These are phyloP conservation scores for Passer domesticus DNA, from an alignment of 2,113 vertebrate genomes.

Conservation along the genomic window DNA sequence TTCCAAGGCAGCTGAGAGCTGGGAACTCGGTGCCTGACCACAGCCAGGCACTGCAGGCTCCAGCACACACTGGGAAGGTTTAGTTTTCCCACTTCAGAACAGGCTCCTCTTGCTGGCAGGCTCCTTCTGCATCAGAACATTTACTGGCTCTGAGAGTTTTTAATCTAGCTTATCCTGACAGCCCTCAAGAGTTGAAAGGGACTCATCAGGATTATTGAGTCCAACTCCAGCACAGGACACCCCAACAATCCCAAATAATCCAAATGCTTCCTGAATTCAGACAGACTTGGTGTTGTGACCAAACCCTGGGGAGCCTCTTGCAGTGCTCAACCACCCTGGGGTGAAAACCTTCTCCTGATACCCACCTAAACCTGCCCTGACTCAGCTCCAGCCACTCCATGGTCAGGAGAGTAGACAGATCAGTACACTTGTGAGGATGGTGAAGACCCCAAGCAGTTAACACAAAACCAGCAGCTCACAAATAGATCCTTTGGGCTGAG, in stretches of 20 bases:
- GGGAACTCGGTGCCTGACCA: background rate
- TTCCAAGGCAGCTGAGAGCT: conserved; percentile 2
- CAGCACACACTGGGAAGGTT: background rate
- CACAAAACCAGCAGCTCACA: background rate
- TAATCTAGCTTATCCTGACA: background rate
- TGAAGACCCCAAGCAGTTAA: background rate
- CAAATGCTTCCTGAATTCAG: background rate
- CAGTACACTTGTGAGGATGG: background rate
- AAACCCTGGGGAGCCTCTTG: background rate
- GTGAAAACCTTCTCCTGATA: background rate
- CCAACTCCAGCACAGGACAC: background rate
- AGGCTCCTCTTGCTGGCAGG: background rate
- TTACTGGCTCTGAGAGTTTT: background rate
- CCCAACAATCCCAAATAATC: background rate
- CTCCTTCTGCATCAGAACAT: background rate
- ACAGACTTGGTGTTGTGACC: background rate
- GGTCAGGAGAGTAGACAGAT: rapidly evolving
- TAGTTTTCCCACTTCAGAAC: background rate
- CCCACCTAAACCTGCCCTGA: background rate
- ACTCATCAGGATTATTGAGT: background rate
- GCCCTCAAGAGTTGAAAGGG: background rate
- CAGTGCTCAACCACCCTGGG: background rate
- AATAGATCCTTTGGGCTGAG: background rate
- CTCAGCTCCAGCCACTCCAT: background rate
- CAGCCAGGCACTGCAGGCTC: conserved; percentile 11